phyloP scores from a whole-genome alignment of 2,797 vertebrate species.

The Avahi laniger region DNA sequence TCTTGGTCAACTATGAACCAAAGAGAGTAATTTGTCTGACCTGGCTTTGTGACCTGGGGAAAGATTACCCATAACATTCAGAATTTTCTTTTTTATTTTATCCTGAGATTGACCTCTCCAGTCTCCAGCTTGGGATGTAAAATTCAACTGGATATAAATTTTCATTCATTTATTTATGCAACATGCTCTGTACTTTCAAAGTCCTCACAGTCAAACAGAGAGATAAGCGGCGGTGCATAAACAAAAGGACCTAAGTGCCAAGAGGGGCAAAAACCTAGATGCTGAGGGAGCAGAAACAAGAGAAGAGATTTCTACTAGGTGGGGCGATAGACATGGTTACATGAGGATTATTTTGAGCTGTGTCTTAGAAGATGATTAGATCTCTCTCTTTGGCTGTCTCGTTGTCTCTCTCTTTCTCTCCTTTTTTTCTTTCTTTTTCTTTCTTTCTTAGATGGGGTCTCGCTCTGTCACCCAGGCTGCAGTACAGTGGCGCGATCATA shows the following conservation, averaged over 20 bases:
- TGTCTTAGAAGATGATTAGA: background rate
- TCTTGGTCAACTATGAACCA: conserved; percentile 20
- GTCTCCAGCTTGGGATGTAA: background rate
- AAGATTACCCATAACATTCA: background rate
- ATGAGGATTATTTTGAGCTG: background rate
- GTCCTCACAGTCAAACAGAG: background rate
- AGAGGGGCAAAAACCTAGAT: background rate
- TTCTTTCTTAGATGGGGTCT: background rate
- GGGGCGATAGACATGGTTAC: background rate
- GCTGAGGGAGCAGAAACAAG: background rate
- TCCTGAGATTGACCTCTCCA: background rate
- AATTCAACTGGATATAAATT: conserved; percentile 17
- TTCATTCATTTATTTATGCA: background rate
- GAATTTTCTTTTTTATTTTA: background rate
- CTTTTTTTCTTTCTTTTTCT: no score
- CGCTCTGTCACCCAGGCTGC: background rate
- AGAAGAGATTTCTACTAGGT: background rate
- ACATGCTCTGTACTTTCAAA: background rate
- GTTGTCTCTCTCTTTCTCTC: background rate
- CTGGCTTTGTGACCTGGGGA: conserved; percentile 12
- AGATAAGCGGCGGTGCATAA: background rate
- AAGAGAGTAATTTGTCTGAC: conserved; percentile 11
- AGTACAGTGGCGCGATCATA: background rate
- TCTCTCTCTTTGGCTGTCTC: background rate
- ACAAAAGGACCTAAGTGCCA: background rate